Base-by-base conservation (phyloP, 2,797 vertebrate genomes). In the Podargus strigoides region DNA sequence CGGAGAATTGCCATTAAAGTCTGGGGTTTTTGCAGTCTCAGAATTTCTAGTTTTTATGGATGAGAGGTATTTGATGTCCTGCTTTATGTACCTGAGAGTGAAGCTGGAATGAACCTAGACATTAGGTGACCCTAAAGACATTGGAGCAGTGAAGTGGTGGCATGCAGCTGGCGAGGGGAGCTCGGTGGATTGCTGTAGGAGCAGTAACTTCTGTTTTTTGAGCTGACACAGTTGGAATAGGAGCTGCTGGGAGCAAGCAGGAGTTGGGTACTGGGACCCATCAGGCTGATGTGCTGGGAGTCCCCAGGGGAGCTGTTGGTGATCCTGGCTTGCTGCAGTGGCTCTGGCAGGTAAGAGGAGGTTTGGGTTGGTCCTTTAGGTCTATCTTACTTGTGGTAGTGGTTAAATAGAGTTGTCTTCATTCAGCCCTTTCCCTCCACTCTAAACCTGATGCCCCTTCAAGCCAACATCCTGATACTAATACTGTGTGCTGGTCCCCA, bases 331-430 rank as follows among this genome's bases (percentile, higher is more conserved):
- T 41, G 49, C 22, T 36, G n/a, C 17, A 4, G 0, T 6, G 52
- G 46, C 41, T 49, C 28, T 75, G 15, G 60, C 4, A 0, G 2
- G 3, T 14, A 9, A 17, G 60, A 41, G 22, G 20, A 41, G 76
- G 19, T 24, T 41, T 37, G 32, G 42, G 27, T 18, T 85, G 41
- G 75, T 80, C n/a, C 56, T 79, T 44, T 23, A 13, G 85, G 59
- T 60, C 10, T 21, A 5, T 73, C 76, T 76, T 55, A 8, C 50
- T 92, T 37, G 59, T 3, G 7, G 37, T 4, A 4, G 46, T n/a
- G 74, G 59, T 93, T 88, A 88, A 94, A 95, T 79, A 87, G 89
- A 95, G 85, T 89, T 90, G 62, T 87, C 89, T 63, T 75, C 78
- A 49, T 8, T 85, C 81, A 30, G 52, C 81, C 79, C 47, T 20